These are phyloP conservation scores for Enteromius unitaeniatus DNA, from an alignment of 2,797 vertebrate genomes.

Conservation along the genomic window DNA sequence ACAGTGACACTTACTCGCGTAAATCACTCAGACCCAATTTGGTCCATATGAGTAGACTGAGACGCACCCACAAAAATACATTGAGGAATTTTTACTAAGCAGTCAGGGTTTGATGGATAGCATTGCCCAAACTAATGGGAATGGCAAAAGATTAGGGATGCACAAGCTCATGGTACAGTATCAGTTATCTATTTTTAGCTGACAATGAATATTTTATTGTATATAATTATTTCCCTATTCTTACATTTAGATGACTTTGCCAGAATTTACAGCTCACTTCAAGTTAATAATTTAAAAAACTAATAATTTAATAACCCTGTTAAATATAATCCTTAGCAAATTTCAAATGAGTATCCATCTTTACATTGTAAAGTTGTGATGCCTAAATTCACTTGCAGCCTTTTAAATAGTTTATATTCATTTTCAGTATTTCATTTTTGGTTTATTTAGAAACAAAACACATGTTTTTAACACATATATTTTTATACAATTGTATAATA, in stretches of 20 bases:
- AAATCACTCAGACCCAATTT: conserved; percentile 32
- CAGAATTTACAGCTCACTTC: not conserved
- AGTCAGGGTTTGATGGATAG: not conserved
- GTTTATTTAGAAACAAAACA: not conserved
- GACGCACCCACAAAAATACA: not conserved
- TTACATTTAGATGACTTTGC: not conserved
- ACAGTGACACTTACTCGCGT: not conserved
- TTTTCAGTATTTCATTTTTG: not conserved
- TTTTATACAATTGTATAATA: not conserved
- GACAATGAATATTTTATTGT: not conserved
- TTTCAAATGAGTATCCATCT: not conserved
- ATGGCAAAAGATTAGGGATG: not conserved
- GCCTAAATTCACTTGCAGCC: not conserved
- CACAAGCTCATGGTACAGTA: not conserved
- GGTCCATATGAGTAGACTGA: conserved; percentile 17
- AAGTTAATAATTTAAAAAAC: not conserved
- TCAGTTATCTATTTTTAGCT: not conserved
- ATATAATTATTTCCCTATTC: not conserved
- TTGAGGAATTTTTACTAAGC: conserved; percentile 1
- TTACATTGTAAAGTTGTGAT: not conserved
- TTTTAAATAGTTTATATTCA: not conserved
- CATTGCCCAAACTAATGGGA: not conserved
- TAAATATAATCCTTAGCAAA: not conserved
- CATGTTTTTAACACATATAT: not conserved
- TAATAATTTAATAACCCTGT: not conserved